A percentile compares a stretch with the other conserved stretches of the same genome.
Conservation (phyloP, 1,140 invertebrate genomes). For the Drosophila athabasca region DNA sequence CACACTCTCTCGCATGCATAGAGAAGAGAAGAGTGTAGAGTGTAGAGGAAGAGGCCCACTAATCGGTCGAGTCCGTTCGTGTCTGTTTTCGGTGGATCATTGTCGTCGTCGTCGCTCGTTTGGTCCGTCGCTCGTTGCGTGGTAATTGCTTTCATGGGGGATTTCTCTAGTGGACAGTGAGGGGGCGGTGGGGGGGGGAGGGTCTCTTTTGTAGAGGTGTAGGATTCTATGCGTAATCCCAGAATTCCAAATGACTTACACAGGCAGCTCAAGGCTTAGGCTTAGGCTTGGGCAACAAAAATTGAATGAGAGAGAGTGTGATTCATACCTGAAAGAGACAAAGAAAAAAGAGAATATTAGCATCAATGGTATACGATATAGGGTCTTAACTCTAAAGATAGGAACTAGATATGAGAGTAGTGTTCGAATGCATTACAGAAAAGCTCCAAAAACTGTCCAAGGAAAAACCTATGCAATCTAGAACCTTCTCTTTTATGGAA, state of each 20-base stretch:
- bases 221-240: slow-evolving; percentile 12
- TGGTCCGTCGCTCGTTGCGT: slow-evolving; percentile 23
- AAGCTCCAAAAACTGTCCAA: no score
- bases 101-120: slow-evolving; percentile 37
- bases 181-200: neutral
- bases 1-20: neutral
- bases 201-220: no score
- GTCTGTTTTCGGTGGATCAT: slow-evolving; percentile 23
- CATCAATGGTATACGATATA: neutral
- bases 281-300: neutral
- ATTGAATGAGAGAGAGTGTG: neutral
- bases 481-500: no score
- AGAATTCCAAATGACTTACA: slow-evolving; percentile 47
- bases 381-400: no score
- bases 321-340: slow-evolving; percentile 53
- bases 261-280: slow-evolving; percentile 19
- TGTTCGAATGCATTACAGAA: no score
- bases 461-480: no score
- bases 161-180: neutral
- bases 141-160: slow-evolving; percentile 44
- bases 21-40: neutral
- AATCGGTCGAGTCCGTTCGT: slow-evolving; percentile 59
- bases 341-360: slow-evolving; percentile 4
- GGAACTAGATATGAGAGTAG: no score
- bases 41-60: slow-evolving; percentile 10